Conservation (phyloP, 2,113 vertebrate species). For the Tylochromis polylepis region DNA sequence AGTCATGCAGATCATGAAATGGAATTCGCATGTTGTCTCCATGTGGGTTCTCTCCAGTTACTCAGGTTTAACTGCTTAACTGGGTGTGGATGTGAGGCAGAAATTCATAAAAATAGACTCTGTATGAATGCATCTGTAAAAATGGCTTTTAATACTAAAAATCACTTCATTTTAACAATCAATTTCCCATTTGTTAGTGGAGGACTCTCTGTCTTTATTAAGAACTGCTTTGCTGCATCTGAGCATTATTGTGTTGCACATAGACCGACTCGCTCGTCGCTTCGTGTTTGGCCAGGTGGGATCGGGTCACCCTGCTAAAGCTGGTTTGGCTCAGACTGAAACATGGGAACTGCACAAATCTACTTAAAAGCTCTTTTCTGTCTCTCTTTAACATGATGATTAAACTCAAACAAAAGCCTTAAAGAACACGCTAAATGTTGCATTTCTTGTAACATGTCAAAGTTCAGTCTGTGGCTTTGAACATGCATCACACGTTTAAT, state of each 20-base stretch:
- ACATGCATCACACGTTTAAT: conserved; percentile 12
- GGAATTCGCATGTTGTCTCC: background rate
- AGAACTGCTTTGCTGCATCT: background rate
- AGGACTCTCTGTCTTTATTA: background rate
- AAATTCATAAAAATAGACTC: background rate
- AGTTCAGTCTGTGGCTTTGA: background rate
- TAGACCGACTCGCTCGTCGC: background rate
- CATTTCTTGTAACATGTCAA: background rate
- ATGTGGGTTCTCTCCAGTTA: background rate
- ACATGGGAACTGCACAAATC: background rate
- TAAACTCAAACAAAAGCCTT: background rate
- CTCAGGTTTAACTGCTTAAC: background rate
- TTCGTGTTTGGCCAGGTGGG: background rate
- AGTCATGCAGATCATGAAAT: background rate
- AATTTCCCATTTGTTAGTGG: fast-evolving
- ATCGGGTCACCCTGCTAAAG: background rate
- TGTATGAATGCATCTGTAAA: background rate
- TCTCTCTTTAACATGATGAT: background rate
- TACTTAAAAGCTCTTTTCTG: background rate
- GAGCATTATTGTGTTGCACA: background rate
- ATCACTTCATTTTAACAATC: background rate
- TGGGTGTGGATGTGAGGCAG: background rate
- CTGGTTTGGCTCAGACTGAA: background rate
- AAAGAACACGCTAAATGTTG: background rate
- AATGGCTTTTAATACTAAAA: background rate